Evolutionary conservation across 2,888 invertebrate species (phyloP), one percentile per base, ranked within the genome.

Genomic region (Serripes groenlandicus): DNA sequence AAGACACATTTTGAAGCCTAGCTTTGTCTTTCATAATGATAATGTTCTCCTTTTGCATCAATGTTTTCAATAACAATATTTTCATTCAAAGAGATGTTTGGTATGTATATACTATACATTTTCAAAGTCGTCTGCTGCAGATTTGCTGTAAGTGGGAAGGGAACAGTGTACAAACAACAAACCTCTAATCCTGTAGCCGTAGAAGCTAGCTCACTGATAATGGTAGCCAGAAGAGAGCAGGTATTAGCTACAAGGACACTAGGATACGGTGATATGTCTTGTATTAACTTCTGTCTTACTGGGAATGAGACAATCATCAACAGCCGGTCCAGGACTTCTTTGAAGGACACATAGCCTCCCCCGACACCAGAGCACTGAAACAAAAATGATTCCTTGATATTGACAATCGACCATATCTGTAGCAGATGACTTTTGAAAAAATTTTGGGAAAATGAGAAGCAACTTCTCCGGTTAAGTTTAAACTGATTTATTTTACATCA

Each of bases 141-240:
- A n/a, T n/a, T n/a, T n/a, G n/a, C n/a, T n/a, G n/a, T n/a, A n/a
- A n/a, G n/a, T n/a, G n/a, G n/a, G n/a, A n/a, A n/a, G n/a, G n/a
- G n/a, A n/a, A n/a, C n/a, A n/a, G n/a, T n/a, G n/a, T n/a, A n/a
- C n/a, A n/a, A n/a, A n/a, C n/a, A 34, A 62, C 62, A n/a, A 0
- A 96, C 96, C 94, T 97, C 97, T 42, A 96, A 96, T n/a, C 97
- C 96, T 74, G 96, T 97, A 26, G 97, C 97, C 89, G 90, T 91
- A 5, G 97, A 96, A 0, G 97, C 97, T 82, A 99, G 96, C 95
- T 99, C 98, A 0, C 98, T 97, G 58, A 99, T 96, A 0, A 98
- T 97, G 75, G 98, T 96, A 0, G 97, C 97, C 80, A 97, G 91
- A n/a, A 95, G 92, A 35, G 95, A 92, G 80, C 95, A 95, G 0